phyloP scores from a whole-genome alignment of 37 sponge, comb jelly and placozoan genomes.

The Cladorhizidae sp. region DNA sequence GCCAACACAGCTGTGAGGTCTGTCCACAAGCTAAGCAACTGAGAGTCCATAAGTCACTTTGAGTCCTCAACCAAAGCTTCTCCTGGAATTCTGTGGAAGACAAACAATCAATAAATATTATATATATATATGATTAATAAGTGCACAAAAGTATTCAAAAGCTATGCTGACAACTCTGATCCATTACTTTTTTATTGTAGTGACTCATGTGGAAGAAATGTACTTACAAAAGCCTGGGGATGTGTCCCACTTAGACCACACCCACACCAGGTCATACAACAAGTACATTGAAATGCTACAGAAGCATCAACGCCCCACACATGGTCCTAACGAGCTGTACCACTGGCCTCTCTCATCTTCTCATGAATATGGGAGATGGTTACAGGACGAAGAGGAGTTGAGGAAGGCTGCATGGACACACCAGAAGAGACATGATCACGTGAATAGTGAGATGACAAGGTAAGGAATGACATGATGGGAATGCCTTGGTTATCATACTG shows the following conservation, averaged over 20 bases:
- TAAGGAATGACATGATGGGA: too few relatives aligned
- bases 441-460: conserved; percentile 99
- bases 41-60: too few relatives aligned
- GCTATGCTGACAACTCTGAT: background rate
- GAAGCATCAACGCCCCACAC: conserved; percentile 82
- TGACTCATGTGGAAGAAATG: background rate
- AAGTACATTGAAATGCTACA: conserved; percentile 72
- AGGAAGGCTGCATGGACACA: conserved; percentile 70
- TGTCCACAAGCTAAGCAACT: too few relatives aligned
- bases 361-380: conserved; percentile 96
- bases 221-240: background rate
- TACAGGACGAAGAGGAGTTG: conserved; percentile 38
- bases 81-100: too few relatives aligned
- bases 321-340: conserved; percentile 90
- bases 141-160: background rate
- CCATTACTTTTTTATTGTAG: background rate
- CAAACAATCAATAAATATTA: background rate
- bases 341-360: conserved; percentile 81
- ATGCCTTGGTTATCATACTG: too few relatives aligned
- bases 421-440: conserved; percentile 61
- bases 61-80: too few relatives aligned
- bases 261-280: conserved; percentile 72
- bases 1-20: too few relatives aligned
- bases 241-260: background rate
- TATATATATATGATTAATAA: background rate